A percentile compares a stretch with the other conserved stretches of the same genome.
Evolutionary conservation across 2,113 vertebrate species (phyloP).

Genomic region (Edolisoma coerulescens): DNA sequence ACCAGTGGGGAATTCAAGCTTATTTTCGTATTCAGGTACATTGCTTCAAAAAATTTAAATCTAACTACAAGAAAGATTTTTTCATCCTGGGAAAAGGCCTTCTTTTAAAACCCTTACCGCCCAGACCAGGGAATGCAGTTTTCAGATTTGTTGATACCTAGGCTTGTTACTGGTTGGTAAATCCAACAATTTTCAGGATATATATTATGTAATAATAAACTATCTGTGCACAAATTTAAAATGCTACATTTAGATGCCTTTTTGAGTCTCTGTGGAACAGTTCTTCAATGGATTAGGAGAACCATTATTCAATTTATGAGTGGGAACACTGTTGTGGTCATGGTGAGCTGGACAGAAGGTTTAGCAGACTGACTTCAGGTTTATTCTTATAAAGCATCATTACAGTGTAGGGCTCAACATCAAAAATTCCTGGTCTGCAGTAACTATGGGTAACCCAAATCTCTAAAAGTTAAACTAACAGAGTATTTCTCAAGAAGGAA

Average conservation of each 20-base stretch:
- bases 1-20: neutral
- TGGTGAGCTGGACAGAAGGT: neutral
- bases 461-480: neutral
- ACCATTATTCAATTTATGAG: neutral
- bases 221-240: neutral
- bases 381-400: neutral
- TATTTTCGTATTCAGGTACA: neutral
- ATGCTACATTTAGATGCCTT: neutral
- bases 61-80: neutral
- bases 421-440: neutral
- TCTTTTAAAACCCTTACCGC: neutral
- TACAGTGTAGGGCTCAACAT: neutral
- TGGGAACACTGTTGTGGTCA: neutral
- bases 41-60: neutral
- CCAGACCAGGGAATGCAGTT: neutral
- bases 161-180: neutral
- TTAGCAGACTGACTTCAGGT: neutral
- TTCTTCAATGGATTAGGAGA: neutral
- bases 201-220: neutral
- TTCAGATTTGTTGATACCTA: neutral
- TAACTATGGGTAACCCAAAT: neutral
- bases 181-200: neutral
- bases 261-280: neutral
- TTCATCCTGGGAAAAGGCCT: neutral
- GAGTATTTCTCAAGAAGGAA: neutral